A percentile compares a stretch with the other conserved stretches of the same genome.
Evolutionary conservation across 2,113 vertebrate genomes (phyloP).

Genomic region (Crotalus horridus): DNA sequence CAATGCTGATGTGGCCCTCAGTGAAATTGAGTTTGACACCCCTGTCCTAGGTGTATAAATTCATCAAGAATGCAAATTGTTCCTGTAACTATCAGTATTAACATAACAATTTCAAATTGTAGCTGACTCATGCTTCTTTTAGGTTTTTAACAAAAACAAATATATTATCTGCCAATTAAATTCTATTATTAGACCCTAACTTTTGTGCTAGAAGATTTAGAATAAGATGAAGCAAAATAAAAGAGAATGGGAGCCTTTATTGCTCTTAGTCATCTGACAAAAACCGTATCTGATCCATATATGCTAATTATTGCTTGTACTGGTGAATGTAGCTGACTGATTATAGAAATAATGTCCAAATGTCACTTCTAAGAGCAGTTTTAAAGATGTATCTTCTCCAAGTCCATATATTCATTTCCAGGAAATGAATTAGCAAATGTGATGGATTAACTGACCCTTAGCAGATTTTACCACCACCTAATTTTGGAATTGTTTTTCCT

Average conservation of each 20-base stretch:
- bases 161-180: background rate
- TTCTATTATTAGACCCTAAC: background rate
- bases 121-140: background rate
- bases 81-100: background rate
- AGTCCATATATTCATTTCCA: background rate
- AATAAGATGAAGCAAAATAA: background rate
- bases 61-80: background rate
- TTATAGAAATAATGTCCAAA: background rate
- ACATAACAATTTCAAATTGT: background rate
- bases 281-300: background rate
- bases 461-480: background rate
- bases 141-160: background rate
- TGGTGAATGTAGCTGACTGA: background rate
- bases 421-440: background rate
- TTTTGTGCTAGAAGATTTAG: background rate
- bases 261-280: background rate
- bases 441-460: background rate
- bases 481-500: conserved; percentile 1
- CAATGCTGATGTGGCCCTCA: too few relatives aligned
- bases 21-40: too few relatives aligned
- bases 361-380: background rate
- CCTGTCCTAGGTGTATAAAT: background rate
- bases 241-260: background rate
- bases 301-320: background rate
- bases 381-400: background rate